A percentile compares a stretch with the other conserved stretches of the same genome.
Conservation (phyloP, 2,113 vertebrate genomes). For the Alethe diademata region DNA sequence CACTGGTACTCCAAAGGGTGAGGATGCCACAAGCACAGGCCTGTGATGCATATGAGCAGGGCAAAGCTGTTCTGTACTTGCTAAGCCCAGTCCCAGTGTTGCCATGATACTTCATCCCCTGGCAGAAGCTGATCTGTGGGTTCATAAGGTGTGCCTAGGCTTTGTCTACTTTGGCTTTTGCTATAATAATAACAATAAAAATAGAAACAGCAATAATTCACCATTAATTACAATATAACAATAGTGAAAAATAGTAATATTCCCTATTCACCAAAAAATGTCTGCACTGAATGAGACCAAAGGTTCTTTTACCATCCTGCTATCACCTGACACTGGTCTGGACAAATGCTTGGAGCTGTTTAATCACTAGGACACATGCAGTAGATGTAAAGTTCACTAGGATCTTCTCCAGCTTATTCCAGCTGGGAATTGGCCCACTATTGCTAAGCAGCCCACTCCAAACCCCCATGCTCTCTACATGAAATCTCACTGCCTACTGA, state of each 20-base stretch:
- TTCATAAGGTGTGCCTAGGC: not conserved
- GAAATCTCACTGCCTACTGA: not conserved
- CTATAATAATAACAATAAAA: not conserved
- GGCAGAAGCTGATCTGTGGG: not conserved
- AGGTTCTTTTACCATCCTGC: not conserved
- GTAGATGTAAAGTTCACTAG: not conserved
- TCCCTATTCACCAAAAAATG: not conserved
- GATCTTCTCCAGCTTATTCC: not conserved
- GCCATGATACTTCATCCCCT: not conserved
- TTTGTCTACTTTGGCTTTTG: not conserved
- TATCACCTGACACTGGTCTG: not conserved
- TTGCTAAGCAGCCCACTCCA: not conserved
- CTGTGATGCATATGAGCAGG: not conserved
- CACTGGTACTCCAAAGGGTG: not conserved
- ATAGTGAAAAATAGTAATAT: not conserved
- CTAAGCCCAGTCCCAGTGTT: not conserved
- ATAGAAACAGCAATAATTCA: not conserved
- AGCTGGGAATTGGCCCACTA: not conserved
- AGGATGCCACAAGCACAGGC: not conserved
- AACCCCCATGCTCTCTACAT: fast-evolving
- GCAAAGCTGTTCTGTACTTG: not conserved
- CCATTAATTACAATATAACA: not conserved
- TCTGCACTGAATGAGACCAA: not conserved
- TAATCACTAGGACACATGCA: not conserved
- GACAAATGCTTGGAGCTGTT: not conserved